A percentile compares a stretch with the other conserved stretches of the same genome.
Evolutionary conservation across 2,888 invertebrate species (phyloP).

Genomic region (Nemotelus pantherinus): DNA sequence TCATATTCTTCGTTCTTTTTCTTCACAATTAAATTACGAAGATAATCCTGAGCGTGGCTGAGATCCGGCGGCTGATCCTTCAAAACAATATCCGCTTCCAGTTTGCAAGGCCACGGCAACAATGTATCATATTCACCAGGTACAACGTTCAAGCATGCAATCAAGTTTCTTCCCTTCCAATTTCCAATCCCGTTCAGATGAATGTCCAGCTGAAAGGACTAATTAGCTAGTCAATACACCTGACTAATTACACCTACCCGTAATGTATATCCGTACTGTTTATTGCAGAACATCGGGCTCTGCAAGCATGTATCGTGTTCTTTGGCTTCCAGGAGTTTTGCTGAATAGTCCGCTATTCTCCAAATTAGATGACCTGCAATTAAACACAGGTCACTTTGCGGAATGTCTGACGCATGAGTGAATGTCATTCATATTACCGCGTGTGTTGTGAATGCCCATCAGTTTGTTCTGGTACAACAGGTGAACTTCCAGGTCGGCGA

Average conservation of each 20-base stretch:
- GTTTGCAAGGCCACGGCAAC: constrained; percentile 77
- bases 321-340: constrained; percentile 75
- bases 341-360: constrained; percentile 74
- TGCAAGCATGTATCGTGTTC: constrained; percentile 71
- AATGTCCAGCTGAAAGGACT: constrained; percentile 69
- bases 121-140: constrained; percentile 77
- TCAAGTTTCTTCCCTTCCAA: constrained; percentile 79
- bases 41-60: constrained; percentile 71
- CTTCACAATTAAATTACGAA: constrained; percentile 71
- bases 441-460: constrained; percentile 59
- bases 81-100: constrained; percentile 73
- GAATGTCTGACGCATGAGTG: background rate
- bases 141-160: constrained; percentile 74
- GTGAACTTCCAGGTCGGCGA: constrained; percentile 65
- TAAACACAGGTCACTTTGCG: background rate
- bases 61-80: constrained; percentile 70
- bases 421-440: constrained; percentile 54
- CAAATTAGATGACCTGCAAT: constrained; percentile 71
- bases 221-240: background rate
- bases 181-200: constrained; percentile 79
- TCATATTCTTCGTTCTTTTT: constrained; percentile 64
- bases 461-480: constrained; percentile 61
- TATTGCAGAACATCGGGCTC: constrained; percentile 76
- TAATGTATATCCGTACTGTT: constrained; percentile 78
- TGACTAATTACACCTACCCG: constrained; percentile 65